Evolutionary conservation across 2,888 invertebrate species (phyloP).

Genomic region (Agrochola litura): DNA sequence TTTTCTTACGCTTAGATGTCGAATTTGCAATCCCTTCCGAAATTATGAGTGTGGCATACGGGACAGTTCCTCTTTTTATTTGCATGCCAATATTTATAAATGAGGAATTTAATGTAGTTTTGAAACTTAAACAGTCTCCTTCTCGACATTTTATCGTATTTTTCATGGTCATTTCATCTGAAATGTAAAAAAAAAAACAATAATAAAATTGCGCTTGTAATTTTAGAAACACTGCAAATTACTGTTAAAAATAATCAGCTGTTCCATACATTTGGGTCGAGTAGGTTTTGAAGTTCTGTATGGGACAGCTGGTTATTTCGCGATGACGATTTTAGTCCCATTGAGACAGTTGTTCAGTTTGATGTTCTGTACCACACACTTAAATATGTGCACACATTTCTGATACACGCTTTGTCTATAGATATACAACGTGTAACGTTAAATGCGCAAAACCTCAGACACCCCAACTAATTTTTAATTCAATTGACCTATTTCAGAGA

Average conservation of each 20-base stretch:
- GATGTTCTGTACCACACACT: no score
- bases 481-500: no score
- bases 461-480: no score
- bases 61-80: neutral
- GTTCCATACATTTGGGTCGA: no score
- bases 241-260: neutral
- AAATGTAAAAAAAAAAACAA: neutral
- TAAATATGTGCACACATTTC: no score
- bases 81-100: neutral
- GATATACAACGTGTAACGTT: no score
- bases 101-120: fast-evolving
- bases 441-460: no score
- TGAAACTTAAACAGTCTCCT: fast-evolving
- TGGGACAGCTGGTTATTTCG: no score
- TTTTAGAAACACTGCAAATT: neutral
- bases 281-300: no score
- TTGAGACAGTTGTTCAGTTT: no score
- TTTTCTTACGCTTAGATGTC: neutral
- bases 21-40: neutral
- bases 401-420: no score
- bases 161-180: fast-evolving
- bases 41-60: neutral
- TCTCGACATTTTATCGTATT: neutral
- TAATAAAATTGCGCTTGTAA: neutral
- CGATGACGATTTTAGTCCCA: no score